phyloP scores from a whole-genome alignment of 2,113 vertebrate genomes.

The Corvus hawaiiensis region DNA sequence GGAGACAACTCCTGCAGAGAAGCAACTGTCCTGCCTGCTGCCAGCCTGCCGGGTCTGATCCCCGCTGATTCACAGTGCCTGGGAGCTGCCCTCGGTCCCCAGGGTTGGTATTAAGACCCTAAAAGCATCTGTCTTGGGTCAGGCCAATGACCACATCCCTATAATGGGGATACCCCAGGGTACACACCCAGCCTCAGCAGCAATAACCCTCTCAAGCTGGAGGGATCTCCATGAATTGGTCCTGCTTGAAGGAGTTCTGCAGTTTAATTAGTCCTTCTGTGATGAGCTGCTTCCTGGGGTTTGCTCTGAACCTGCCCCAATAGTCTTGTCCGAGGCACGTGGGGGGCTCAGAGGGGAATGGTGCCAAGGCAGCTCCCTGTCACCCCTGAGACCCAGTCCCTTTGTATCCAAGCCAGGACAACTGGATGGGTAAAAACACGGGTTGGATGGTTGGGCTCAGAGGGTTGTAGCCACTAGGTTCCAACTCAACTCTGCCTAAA shows the following conservation, averaged over 20 bases:
- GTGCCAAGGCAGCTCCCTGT: neutral
- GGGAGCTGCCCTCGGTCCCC: neutral
- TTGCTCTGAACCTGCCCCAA: neutral
- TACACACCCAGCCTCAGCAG: neutral
- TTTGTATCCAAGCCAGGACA: neutral
- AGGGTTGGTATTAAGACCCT: neutral
- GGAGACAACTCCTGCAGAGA: slow-evolving; percentile 3
- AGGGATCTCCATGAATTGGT: neutral
- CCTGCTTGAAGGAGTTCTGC: neutral
- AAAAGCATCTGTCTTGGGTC: neutral
- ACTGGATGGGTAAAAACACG: neutral
- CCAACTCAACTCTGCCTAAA: neutral
- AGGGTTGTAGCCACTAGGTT: neutral
- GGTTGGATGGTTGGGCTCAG: neutral
- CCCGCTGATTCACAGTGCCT: neutral
- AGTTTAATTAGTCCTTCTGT: neutral
- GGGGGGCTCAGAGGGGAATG: accelerated
- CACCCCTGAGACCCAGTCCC: neutral
- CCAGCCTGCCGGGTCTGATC: neutral
- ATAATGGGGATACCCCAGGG: neutral
- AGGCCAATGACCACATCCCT: neutral
- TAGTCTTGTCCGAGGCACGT: accelerated
- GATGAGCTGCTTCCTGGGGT: neutral
- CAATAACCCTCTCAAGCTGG: neutral
- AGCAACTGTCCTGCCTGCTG: slow-evolving; percentile 4